These are phyloP conservation scores for Champsocephalus gunnari DNA, from an alignment of 2,797 vertebrate species.

Conservation along the genomic window DNA sequence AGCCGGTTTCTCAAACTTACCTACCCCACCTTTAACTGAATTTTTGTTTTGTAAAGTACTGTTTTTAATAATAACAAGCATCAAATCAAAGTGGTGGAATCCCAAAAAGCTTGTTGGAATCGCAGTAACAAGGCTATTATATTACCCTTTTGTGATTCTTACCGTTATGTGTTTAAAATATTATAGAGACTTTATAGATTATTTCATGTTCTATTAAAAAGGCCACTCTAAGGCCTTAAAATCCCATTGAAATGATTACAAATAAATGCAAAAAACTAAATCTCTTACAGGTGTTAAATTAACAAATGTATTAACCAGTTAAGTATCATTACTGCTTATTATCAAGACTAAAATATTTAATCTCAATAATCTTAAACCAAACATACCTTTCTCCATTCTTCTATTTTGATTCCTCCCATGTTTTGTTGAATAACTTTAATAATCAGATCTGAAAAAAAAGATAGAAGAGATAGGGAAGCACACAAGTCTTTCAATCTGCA, in stretches of 20 bases:
- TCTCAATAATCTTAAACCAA: conserved; percentile 2
- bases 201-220: background rate
- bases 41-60: too few relatives aligned
- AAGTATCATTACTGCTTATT: background rate
- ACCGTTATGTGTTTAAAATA: background rate
- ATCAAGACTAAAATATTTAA: background rate
- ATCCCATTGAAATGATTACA: background rate
- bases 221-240: background rate
- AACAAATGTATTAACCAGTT: background rate
- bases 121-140: background rate
- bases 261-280: background rate
- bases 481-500: background rate
- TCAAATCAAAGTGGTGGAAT: background rate
- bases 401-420: conserved; percentile 81
- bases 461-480: conserved; percentile 15
- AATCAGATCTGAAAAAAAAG: conserved; percentile 81
- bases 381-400: conserved; percentile 85
- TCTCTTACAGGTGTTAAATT: background rate
- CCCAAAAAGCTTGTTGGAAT: background rate
- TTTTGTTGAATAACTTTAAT: conserved; percentile 83
- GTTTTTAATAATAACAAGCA: too few relatives aligned
- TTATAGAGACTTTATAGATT: background rate
- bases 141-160: background rate
- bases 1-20: too few relatives aligned
- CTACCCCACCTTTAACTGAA: too few relatives aligned